Base-by-base conservation (phyloP, 2,888 invertebrate genomes). In the Lottia gigantea region DNA sequence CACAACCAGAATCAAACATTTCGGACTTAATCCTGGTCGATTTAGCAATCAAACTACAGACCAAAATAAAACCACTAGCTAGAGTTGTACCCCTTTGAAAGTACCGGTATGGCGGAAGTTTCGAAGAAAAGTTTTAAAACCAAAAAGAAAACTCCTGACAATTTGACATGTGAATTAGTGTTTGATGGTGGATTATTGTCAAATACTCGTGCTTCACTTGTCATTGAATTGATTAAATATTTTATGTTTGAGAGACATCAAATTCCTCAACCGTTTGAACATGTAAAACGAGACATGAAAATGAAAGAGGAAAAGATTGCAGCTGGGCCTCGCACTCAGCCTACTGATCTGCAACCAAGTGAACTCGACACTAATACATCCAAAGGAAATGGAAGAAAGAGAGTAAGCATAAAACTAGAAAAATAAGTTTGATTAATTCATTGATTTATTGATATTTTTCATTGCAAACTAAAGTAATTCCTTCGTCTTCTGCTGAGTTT, bases 131-230 rank as follows among this genome's bases (percentile, higher is more conserved):
- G 55, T 19, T 14, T 55, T 12, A 55, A 55, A 23, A 23, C 23
- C 19, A 69, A 45, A 65, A 64, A 61, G 19, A 64, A 66, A 62
- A 65, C 64, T 16, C 66, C 64, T 31, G 55, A 66, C 15, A 65
- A 47, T 46, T 55, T 61, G 49, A 70, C 73, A 1, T 72, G 72
- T 62, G 71, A 76, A 62, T 71, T 80, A 45, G 55, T 65, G 23
- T 83, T 83, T 74, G 80, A 82, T 68, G 82, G 80, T 16, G 81
- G 80, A 4, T 70, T 83, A 40, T 72, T 77, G 31, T 80, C 82
- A 23, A 74, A 62, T 67, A 78, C 78, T 1, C 72, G 81, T 47
- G 78, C 76, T 47, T 70, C 75, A 62, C 46, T 83, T 12, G 71
- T 82, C 25, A 76, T 74, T 65, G 82, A 83, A 67, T 65, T 82